Evolutionary conservation across 2,888 invertebrate genomes (phyloP), one percentile per base, ranked within the genome.

Genomic region (Nemurella pictetii): DNA sequence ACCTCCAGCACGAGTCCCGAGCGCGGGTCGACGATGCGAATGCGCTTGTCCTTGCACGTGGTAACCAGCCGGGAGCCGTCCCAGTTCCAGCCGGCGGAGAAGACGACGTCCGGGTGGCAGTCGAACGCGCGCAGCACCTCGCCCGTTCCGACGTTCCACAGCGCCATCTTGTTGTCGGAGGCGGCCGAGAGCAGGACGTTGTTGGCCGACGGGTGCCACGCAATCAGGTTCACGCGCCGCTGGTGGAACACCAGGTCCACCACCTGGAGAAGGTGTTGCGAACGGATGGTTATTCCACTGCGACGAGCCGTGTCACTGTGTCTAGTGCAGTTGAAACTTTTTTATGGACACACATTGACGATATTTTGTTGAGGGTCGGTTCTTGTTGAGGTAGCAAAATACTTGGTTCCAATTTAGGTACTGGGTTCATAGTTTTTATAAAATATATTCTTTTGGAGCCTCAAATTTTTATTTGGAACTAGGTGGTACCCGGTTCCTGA

Each of bases 171-270:
- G 28, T 82, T 82, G 72, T 82, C 82, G 27, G 82, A 26, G 0
- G 92, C 98, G 12, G 98, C 97, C 83, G 98, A 98, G 85, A 99
- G 94, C 85, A 99, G 92, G 35, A 99, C 96, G 91, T 98, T 98
- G 89, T 96, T 94, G 5, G 99, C 98, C 30, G 98, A 96, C 85
- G 99, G 99, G 92, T 99, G 99, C 99, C 99, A 99, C 86, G 98
- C 92, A 78, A 99, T 96, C 84, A 98, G 92, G 0, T 97, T 97
- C 32, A 99, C 98, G 88, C 98, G 93, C 85, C 98, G 93, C 91
- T 97, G 97, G 91, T 99, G 99, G 89, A 96, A 96, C 87, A 97
- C 94, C 88, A 99, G 92, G 91, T 98, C 98, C 82, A 98, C 97
- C 85, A 98, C 55, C 55, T 55, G 95, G 75, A 98, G 97, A 3